These are phyloP conservation scores for Amphipoea lucens DNA, from an alignment of 2,888 invertebrate genomes.

Conservation along the genomic window DNA sequence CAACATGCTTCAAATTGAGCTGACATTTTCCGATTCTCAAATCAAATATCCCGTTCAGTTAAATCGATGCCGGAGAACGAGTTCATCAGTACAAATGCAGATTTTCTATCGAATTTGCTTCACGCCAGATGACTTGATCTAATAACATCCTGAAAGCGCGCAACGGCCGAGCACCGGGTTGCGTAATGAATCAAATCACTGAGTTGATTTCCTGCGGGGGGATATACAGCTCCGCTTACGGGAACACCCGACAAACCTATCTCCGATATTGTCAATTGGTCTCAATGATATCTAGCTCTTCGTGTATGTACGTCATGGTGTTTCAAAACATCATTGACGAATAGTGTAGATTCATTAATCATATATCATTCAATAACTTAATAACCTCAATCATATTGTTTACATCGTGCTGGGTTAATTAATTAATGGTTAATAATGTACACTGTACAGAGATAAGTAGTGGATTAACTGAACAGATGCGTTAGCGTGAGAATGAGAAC, in stretches of 20 bases:
- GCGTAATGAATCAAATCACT: constrained; percentile 68
- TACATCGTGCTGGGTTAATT: constrained; percentile 11
- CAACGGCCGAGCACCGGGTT: constrained; percentile 48
- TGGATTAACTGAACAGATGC: constrained; percentile 18
- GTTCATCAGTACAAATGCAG: constrained; percentile 47
- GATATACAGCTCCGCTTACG: constrained; percentile 51
- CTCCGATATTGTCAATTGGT: constrained; percentile 46
- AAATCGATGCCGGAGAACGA: constrained; percentile 26
- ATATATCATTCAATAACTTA: constrained; percentile 19
- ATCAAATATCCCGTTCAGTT: constrained; percentile 30
- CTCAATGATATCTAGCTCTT: constrained; percentile 32
- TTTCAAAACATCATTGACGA: neutral
- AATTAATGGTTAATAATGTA: constrained; percentile 25
- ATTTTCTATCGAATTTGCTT: constrained; percentile 48
- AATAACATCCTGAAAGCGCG: constrained; percentile 59
- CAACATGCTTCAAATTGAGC: constrained; percentile 14
- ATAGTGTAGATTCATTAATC: neutral
- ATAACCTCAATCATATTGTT: constrained; percentile 4
- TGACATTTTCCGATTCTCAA: constrained; percentile 12
- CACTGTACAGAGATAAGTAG: constrained; percentile 20
- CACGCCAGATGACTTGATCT: constrained; percentile 50
- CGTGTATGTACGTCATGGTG: constrained; percentile 4
- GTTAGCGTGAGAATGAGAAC: constrained; percentile 38
- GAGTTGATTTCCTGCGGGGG: constrained; percentile 70
- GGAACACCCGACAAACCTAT: constrained; percentile 48